Evolutionary conservation across 2,797 vertebrate genomes (phyloP), one percentile per base, ranked within the genome.

Genomic region (Falco novaeseelandiae): DNA sequence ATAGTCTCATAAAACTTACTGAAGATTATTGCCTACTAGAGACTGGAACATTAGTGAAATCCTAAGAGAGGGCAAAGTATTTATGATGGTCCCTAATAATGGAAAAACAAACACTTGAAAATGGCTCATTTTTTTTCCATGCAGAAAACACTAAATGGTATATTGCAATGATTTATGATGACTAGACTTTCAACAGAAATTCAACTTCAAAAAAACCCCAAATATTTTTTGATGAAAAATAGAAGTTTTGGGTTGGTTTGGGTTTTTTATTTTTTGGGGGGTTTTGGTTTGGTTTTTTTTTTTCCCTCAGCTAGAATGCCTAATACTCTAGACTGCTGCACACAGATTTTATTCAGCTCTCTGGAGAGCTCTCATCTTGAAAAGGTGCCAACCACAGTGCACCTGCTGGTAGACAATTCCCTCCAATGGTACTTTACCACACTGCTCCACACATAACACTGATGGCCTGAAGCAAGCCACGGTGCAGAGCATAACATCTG

Each of bases 391-490:
- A 7, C 4, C 65, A 46, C 16, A 27, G 5, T 3, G 10, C 57
- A 67, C 3, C 4, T 17, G 14, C n/a, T 23, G 15, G 8, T 4
- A 58, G 51, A 26, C 21, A 72, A 34, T 26, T 83, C 49, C 2
- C 23, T 66, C 25, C 32, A 42, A 2, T 2, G 3, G 55, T 62
- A 69, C 58, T 81, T 62, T 62, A 87, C 62, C 62, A 18, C 2
- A 1, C 32, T 49, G 21, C 23, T 71, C 63, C 32, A 30, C 12
- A 4, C 0, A 0, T 21, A 76, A 46, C 3, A 11, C 2, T 1
- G 42, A 10, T 12, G 6, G 5, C 17, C 20, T 3, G 1, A 59
- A 22, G 8, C 1, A 1, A 1, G 6, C 38, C 12, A 7, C 36
- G 32, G 62, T 5, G 3, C 6, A 16, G 27, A 67, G 9, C 14